Evolutionary conservation across 2,888 invertebrate species (phyloP).

Genomic region (Nebria salina): DNA sequence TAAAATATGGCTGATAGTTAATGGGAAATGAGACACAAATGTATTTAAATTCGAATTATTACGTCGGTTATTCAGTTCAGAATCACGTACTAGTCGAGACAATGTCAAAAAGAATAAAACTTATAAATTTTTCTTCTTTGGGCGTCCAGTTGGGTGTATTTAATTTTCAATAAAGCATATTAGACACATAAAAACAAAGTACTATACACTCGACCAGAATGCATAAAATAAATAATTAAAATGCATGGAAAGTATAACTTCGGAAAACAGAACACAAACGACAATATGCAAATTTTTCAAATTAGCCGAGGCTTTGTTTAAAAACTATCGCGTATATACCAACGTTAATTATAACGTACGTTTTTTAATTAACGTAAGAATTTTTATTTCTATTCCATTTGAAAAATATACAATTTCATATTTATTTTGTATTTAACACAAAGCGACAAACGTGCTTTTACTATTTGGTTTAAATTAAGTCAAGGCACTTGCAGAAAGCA

Average conservation of each 20-base stretch:
- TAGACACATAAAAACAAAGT: slow-evolving; percentile 1
- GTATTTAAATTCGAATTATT: background rate
- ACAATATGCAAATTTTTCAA: background rate
- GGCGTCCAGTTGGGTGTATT: background rate
- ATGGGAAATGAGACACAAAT: background rate
- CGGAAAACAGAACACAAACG: background rate
- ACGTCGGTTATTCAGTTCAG: background rate
- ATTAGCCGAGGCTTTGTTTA: background rate
- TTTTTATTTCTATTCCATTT: background rate
- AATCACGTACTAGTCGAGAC: background rate
- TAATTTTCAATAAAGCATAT: slow-evolving; percentile 1
- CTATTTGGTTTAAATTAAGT: no score
- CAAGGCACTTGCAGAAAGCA: background rate
- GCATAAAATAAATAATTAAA: background rate
- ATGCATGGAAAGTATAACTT: background rate
- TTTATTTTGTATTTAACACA: no score
- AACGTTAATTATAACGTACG: background rate
- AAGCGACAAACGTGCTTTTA: no score
- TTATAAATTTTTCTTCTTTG: background rate
- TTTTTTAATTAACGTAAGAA: background rate
- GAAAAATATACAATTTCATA: background rate
- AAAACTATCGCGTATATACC: background rate
- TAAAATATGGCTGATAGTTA: background rate
- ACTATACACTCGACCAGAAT: background rate
- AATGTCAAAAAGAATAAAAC: background rate